Base-by-base conservation (phyloP, 2,888 invertebrate genomes). In the Pemphredon lugubris region DNA sequence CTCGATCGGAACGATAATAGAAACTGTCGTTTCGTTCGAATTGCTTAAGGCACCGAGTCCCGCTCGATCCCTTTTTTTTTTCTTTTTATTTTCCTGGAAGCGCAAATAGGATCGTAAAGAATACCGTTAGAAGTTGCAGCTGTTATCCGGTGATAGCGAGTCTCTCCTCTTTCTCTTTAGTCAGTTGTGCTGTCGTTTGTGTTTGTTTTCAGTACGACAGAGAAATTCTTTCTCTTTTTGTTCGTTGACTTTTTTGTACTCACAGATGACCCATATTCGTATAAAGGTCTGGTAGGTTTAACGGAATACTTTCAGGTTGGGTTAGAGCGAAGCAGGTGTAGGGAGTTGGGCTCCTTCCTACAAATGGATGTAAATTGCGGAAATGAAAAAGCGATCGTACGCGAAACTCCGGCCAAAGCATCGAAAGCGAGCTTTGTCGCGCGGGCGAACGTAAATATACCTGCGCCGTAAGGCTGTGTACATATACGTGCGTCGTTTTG, bases 281-380 rank as follows among this genome's bases (percentile, higher is more conserved):
- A 48, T 14, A 48, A 61, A 57, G 69, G 55, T 59, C 61, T 64
- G 74, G 58, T 65, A 67, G 61, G 61, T 78, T 72, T 64, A 69
- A 60, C 47, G 58, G 68, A 50, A 63, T 66, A 75, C 81, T 79
- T 79, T 78, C 63, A 61, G 68, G 44, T 59, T 42, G 60, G 42
- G 68, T 67, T 75, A 54, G 59, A 58, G 57, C 66, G 64, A 53
- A 51, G 47, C 63, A 66, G 66, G 72, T 81, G 72, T 71, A 71
- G 67, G 71, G 70, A 66, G 51, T 51, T 59, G 45, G 48, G 54
- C 65, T 61, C 68, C 72, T 58, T 72, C 48, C 51, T 78, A 63
- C 79, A 79, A 79, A 79, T 79, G 81, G 81, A 79, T 81, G 79
- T 78, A 79, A 81, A 79, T 81, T 78, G 79, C 79, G 66, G 58